These are phyloP conservation scores for Sarcophaga variegata DNA, from an alignment of 2,888 invertebrate species.

Conservation along the genomic window DNA sequence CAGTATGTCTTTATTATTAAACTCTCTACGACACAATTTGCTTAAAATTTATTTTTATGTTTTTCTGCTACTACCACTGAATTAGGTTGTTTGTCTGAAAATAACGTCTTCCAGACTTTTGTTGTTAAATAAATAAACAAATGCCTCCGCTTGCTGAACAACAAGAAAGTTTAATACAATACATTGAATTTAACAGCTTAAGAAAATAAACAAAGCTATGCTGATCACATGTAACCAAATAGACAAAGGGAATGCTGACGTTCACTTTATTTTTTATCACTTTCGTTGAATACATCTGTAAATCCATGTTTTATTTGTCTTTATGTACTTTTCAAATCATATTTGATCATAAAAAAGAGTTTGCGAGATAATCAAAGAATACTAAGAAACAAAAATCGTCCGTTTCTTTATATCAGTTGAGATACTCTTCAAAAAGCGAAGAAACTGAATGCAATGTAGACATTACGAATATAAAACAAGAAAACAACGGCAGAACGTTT, in stretches of 20 bases:
- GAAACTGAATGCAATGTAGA: not conserved
- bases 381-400: not conserved
- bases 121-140: slow-evolving; percentile 64
- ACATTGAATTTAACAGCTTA: slow-evolving; percentile 21
- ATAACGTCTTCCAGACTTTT: slow-evolving; percentile 46
- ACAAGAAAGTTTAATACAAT: not conserved
- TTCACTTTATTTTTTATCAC: not conserved
- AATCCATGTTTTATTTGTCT: not conserved
- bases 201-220: slow-evolving; percentile 28
- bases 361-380: not conserved
- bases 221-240: not conserved
- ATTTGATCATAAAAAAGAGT: not conserved
- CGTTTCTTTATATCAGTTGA: not conserved
- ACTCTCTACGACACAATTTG: slow-evolving; percentile 65
- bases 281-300: not conserved
- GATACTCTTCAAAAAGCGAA: not conserved
- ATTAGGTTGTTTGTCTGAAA: slow-evolving; percentile 32
- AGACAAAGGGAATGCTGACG: slow-evolving; percentile 3
- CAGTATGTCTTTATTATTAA: slow-evolving; percentile 64
- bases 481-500: slow-evolving; percentile 38
- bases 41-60: slow-evolving; percentile 62
- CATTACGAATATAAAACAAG: not conserved
- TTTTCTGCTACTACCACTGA: slow-evolving; percentile 61
- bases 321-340: not conserved
- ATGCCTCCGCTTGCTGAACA: slow-evolving; percentile 52